phyloP scores from a whole-genome alignment of 1,140 invertebrate genomes.

The Pomacea maculata region DNA sequence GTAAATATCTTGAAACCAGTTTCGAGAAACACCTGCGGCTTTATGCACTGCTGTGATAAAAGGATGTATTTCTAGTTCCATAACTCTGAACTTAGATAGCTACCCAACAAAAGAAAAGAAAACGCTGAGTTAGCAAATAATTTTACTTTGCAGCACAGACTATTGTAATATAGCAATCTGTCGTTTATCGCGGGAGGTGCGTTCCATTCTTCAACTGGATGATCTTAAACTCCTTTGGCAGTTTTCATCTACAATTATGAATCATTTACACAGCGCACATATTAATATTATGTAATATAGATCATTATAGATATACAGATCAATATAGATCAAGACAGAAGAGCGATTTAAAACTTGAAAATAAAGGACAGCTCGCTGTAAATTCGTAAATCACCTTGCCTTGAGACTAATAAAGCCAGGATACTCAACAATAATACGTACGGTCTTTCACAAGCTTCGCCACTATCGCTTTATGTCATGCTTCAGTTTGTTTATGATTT shows the following conservation, averaged over 20 bases:
- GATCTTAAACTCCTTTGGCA: not conserved
- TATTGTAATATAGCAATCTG: not conserved
- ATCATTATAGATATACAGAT: not conserved
- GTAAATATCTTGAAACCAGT: slow-evolving; percentile 9
- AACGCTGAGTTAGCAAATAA: not conserved
- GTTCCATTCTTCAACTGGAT: not conserved
- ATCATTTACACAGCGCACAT: not conserved
- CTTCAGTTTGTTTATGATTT: too few species aligned
- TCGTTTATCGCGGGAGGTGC: not conserved
- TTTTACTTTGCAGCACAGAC: not conserved
- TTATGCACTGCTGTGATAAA: slow-evolving; percentile 5
- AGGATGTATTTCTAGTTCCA: slow-evolving; percentile 14
- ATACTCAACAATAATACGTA: too few species aligned
- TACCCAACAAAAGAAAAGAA: not conserved
- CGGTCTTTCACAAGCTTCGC: too few species aligned
- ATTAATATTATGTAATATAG: not conserved
- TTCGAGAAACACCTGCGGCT: not conserved
- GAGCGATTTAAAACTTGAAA: too few species aligned
- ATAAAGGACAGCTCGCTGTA: too few species aligned
- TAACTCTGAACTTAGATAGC: not conserved
- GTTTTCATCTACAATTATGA: not conserved
- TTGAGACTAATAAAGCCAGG: too few species aligned
- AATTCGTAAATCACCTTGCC: too few species aligned
- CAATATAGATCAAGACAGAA: not conserved
- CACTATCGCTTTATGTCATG: too few species aligned